These are phyloP conservation scores for Osmerus eperlanus DNA, from an alignment of 2,113 vertebrate species.

Conservation along the genomic window DNA sequence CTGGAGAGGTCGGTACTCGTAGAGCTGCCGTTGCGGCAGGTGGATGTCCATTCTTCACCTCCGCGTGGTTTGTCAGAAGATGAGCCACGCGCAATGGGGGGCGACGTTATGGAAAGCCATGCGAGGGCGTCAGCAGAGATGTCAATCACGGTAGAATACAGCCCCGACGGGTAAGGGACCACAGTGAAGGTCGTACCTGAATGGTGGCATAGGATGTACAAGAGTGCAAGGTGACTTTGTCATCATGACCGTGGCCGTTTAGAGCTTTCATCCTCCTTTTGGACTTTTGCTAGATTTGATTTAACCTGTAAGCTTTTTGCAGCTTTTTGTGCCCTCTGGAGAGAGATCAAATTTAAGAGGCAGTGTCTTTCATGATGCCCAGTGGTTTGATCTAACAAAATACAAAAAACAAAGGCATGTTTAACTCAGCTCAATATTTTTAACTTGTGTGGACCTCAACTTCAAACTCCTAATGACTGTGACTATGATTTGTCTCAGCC, in stretches of 20 bases:
- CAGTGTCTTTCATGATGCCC: no score
- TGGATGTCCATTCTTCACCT: conserved; percentile 45
- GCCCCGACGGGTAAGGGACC: conserved; percentile 22
- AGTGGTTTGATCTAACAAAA: no score
- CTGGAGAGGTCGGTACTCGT: background rate
- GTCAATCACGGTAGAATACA: conserved; percentile 20
- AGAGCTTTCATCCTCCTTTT: no score
- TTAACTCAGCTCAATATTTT: no score
- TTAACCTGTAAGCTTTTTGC: no score
- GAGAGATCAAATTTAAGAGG: no score
- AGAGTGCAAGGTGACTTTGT: conserved; percentile 54
- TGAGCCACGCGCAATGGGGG: background rate
- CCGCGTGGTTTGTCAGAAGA: background rate
- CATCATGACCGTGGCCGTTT: conserved; percentile 11
- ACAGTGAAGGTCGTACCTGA: conserved; percentile 15
- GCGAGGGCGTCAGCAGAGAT: conserved; percentile 18
- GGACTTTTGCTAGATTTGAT: no score
- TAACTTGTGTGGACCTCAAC: no score
- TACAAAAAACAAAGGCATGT: no score
- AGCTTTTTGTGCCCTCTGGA: no score
- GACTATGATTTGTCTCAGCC: no score
- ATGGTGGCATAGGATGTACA: background rate
- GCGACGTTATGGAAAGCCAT: conserved; percentile 16
- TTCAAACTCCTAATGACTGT: no score
- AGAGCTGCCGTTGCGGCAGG: background rate